phyloP scores from a whole-genome alignment of 2,888 invertebrate genomes.

The Tachystola acroxantha region DNA sequence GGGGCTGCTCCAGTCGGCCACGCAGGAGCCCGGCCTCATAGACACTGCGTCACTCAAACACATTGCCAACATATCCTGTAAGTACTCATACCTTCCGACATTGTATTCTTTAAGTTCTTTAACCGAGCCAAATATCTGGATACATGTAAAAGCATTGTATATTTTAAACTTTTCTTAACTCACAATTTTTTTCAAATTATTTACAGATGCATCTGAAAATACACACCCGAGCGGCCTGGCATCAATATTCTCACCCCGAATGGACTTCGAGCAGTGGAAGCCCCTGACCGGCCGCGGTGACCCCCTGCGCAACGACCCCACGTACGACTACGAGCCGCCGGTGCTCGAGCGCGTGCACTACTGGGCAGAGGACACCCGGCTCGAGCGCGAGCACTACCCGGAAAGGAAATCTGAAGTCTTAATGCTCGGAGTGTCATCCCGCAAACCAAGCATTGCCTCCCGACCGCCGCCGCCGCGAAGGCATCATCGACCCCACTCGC shows the following conservation, averaged over 20 bases:
- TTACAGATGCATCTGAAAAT: conserved; percentile 45
- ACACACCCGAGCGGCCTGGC: conserved; percentile 36
- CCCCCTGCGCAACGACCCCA: conserved; percentile 89
- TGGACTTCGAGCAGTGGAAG: conserved; percentile 92
- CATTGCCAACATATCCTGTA: conserved; percentile 24
- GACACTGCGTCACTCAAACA: conserved; percentile 22
- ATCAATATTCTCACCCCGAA: conserved; percentile 82
- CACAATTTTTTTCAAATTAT: conserved; percentile 1
- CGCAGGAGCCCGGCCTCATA: conserved; percentile 16
- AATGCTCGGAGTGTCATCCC: conserved; percentile 83
- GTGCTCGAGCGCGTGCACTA: conserved; percentile 88
- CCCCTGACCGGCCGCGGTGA: conserved; percentile 88
- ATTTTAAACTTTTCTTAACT: too few species aligned
- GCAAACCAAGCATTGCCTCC: conserved; percentile 79
- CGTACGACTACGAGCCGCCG: conserved; percentile 91
- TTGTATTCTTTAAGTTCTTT: too few species aligned
- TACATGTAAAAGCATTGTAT: too few species aligned
- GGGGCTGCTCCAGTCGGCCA: conserved; percentile 17
- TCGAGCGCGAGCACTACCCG: conserved; percentile 69
- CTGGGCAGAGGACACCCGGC: conserved; percentile 84
- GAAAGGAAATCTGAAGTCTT: conserved; percentile 84
- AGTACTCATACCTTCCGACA: too few species aligned
- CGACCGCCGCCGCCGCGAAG: conserved; percentile 47
- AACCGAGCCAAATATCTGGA: too few species aligned
- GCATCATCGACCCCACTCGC: conserved; percentile 34